phyloP scores from a whole-genome alignment of 2,113 vertebrate genomes.

The human region DNA sequence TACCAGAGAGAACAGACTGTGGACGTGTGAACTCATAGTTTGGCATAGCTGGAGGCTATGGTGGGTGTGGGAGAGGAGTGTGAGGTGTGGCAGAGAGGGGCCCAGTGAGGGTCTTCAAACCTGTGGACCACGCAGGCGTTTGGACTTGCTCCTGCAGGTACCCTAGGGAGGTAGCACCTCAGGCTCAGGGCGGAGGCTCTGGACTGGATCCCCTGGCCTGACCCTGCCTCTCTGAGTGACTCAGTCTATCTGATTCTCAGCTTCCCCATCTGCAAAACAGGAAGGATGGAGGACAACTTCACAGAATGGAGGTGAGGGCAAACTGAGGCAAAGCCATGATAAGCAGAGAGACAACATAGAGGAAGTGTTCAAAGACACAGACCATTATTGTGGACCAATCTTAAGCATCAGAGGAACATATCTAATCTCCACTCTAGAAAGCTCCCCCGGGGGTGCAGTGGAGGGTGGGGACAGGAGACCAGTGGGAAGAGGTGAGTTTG shows the following conservation, averaged over 20 bases:
- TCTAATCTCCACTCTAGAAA: not conserved
- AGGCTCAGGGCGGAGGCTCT: not conserved
- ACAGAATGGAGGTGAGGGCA: not conserved
- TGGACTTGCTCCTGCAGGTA: not conserved
- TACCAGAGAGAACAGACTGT: not conserved
- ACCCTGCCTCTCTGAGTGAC: too few species aligned
- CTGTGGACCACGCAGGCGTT: not conserved
- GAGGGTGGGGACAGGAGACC: not conserved
- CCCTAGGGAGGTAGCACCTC: not conserved
- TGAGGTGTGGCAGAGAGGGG: not conserved
- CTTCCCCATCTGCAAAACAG: not conserved
- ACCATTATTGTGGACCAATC: fast-evolving
- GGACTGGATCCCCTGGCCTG: not conserved
- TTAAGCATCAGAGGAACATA: not conserved
- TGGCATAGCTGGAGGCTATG: not conserved
- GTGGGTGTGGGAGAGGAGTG: not conserved
- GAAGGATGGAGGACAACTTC: fast-evolving
- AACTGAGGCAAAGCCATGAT: not conserved
- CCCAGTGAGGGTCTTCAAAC: not conserved
- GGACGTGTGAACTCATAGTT: not conserved
- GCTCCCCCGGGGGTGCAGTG: not conserved
- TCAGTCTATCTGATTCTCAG: not conserved
- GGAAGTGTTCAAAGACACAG: not conserved
- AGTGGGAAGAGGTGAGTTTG: not conserved
- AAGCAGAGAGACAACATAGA: fast-evolving